phyloP scores from a whole-genome alignment of 2,797 vertebrate species.

The Artibeus lituratus region DNA sequence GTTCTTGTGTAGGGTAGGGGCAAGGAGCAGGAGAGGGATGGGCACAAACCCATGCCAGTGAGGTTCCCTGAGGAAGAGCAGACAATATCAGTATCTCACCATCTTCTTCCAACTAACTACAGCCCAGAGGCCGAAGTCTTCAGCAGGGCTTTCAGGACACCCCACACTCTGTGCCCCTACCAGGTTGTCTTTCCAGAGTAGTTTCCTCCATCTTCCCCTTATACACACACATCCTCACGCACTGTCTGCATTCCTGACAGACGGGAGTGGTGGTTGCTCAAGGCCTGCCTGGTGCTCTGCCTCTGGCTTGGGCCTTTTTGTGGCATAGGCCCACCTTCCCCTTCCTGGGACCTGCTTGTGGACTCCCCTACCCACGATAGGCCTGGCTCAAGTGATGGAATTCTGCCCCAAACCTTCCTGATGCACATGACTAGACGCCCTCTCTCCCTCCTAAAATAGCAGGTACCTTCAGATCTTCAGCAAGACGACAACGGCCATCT shows the following conservation, averaged over 20 bases:
- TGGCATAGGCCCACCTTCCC: background rate
- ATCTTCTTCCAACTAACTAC: background rate
- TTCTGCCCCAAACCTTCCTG: background rate
- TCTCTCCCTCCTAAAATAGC: background rate
- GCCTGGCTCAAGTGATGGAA: background rate
- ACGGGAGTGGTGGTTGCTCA: background rate
- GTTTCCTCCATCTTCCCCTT: no score
- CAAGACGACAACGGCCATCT: background rate
- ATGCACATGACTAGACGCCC: background rate
- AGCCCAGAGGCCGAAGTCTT: background rate
- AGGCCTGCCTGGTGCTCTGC: background rate
- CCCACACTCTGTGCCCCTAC: accelerated
- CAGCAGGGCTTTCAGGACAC: background rate
- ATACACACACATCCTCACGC: accelerated
- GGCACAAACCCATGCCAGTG: background rate
- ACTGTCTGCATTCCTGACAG: background rate
- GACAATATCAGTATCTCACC: background rate
- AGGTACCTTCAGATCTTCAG: background rate
- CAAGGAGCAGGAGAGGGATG: background rate
- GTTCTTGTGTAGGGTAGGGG: no score
- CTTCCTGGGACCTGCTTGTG: background rate
- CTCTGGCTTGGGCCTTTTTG: background rate
- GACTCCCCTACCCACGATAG: background rate
- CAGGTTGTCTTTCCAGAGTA: background rate
- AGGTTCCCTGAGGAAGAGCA: background rate